Evolutionary conservation across 2,113 vertebrate species (phyloP).

Genomic region (Podarcis raffonei): DNA sequence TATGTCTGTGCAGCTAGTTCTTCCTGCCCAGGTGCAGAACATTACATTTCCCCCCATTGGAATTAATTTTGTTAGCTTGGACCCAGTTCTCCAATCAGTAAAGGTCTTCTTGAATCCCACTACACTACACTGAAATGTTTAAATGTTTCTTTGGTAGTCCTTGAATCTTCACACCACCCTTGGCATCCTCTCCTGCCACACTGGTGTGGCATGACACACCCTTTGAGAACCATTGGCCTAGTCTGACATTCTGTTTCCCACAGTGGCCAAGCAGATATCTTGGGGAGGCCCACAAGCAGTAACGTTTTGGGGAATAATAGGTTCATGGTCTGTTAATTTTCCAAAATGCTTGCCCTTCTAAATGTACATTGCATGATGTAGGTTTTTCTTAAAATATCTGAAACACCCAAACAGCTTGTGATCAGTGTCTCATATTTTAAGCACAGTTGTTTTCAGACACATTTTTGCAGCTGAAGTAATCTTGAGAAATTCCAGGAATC

Average conservation of each 20-base stretch:
- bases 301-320: neutral
- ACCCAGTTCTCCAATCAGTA: no score
- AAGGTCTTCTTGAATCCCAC: no score
- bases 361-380: neutral
- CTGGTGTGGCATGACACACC: no score
- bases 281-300: no score
- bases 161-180: no score
- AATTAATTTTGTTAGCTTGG: no score
- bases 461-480: neutral
- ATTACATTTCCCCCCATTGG: no score
- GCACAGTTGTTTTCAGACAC: neutral
- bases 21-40: no score
- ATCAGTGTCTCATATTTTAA: slow-evolving; percentile 4
- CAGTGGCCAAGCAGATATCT: neutral
- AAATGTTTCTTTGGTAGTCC: no score
- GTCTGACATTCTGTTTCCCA: neutral
- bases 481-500: neutral
- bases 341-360: neutral
- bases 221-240: neutral
- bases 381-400: neutral
- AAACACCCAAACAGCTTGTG: neutral
- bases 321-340: neutral
- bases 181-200: no score
- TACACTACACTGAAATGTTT: no score
- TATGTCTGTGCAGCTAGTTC: no score